A percentile compares a stretch with the other conserved stretches of the same genome.
Conservation (phyloP, 2,797 vertebrate genomes). For the Heteromormyrus szaboi region DNA sequence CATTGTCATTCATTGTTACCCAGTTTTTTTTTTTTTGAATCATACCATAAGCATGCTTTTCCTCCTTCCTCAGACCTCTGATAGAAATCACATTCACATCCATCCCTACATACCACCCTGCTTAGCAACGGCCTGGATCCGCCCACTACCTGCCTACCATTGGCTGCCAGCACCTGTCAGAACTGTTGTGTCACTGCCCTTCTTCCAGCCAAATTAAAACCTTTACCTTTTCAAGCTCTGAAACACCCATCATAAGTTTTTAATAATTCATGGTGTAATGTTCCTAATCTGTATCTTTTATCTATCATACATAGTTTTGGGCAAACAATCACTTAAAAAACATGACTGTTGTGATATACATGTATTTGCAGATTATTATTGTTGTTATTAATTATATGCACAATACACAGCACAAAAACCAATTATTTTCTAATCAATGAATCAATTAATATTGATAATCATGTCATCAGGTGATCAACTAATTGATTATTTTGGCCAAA, state of each 20-base stretch:
- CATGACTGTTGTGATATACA: not conserved
- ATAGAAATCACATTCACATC: not conserved
- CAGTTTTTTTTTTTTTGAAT: not conserved
- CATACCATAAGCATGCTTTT: not conserved
- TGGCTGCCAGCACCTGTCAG: not conserved
- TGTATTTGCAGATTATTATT: not conserved
- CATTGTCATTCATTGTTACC: not conserved
- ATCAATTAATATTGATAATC: not conserved
- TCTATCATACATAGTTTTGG: not conserved
- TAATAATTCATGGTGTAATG: not conserved
- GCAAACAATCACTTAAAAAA: not conserved
- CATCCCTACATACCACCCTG: not conserved
- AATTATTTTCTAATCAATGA: not conserved
- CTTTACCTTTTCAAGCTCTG: not conserved
- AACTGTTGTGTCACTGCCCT: not conserved
- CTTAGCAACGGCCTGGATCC: not conserved
- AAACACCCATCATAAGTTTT: not conserved
- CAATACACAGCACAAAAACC: not conserved
- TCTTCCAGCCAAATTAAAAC: not conserved
- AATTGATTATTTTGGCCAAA: not conserved
- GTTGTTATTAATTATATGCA: not conserved
- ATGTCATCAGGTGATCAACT: not conserved
- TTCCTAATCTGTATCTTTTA: not conserved
- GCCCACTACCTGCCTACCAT: not conserved
- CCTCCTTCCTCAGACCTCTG: not conserved